These are phyloP conservation scores for Villa cingulata DNA, from an alignment of 2,888 invertebrate genomes.

Conservation along the genomic window DNA sequence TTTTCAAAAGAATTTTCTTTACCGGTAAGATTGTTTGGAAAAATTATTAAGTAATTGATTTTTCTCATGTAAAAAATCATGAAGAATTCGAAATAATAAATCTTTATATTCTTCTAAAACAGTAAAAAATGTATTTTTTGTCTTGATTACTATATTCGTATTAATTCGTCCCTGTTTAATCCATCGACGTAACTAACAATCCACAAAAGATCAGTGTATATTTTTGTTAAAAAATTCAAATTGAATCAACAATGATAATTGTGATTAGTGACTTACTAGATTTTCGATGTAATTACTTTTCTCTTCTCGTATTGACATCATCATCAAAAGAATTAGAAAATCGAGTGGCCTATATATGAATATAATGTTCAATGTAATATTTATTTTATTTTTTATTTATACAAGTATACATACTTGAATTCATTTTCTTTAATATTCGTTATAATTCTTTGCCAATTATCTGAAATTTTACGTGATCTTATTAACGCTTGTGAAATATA, in stretches of 20 bases:
- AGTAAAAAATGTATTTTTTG: slow-evolving; percentile 42
- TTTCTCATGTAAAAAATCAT: slow-evolving; percentile 41
- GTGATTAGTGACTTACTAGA: slow-evolving; percentile 39
- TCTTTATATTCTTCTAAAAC: slow-evolving; percentile 43
- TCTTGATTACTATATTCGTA: slow-evolving; percentile 41
- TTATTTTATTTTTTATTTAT: background rate
- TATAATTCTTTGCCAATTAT: slow-evolving; percentile 28
- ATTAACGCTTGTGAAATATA: slow-evolving; percentile 26
- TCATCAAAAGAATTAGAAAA: slow-evolving; percentile 49
- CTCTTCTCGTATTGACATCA: slow-evolving; percentile 46
- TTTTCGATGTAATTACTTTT: slow-evolving; percentile 48
- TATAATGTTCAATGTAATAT: background rate
- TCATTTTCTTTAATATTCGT: slow-evolving; percentile 14
- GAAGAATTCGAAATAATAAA: slow-evolving; percentile 42
- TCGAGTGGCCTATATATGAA: slow-evolving; percentile 45
- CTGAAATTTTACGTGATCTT: slow-evolving; percentile 29
- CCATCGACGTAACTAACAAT: slow-evolving; percentile 36
- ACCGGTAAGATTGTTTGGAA: slow-evolving; percentile 43
- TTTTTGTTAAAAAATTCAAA: no score
- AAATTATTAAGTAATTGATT: slow-evolving; percentile 43
- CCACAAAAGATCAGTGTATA: background rate
- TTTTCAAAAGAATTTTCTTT: slow-evolving; percentile 12
- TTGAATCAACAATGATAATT: no score
- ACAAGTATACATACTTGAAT: background rate
- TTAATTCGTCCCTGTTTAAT: slow-evolving; percentile 48